These are phyloP conservation scores for Cacajao melanocephalus DNA, from an alignment of 2,797 vertebrate species.

Conservation along the genomic window DNA sequence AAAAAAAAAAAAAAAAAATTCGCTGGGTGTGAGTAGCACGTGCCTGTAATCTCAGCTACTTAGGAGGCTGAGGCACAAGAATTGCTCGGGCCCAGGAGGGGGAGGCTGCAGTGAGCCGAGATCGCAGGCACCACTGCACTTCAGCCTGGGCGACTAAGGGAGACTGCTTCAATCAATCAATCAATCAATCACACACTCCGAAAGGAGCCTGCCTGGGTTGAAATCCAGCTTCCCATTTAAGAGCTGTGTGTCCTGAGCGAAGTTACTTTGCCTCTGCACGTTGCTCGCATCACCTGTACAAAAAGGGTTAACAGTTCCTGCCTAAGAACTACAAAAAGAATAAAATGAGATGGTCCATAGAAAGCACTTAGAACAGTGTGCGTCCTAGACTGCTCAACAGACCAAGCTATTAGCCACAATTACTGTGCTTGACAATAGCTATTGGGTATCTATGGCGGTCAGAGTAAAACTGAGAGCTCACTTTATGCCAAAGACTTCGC, in stretches of 20 bases:
- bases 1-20: neutral
- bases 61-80: no score
- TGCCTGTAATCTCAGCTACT: no score
- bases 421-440: neutral
- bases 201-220: neutral
- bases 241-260: neutral
- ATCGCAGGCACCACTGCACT: no score
- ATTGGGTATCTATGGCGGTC: neutral
- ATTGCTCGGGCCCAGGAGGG: accelerated
- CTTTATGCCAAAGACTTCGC: neutral
- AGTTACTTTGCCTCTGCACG: neutral
- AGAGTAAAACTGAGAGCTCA: neutral
- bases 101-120: neutral
- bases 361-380: neutral
- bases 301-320: neutral
- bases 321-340: neutral
- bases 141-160: no score
- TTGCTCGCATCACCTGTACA: neutral
- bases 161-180: neutral
- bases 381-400: neutral
- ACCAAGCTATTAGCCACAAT: neutral
- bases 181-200: neutral
- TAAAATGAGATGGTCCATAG: neutral
- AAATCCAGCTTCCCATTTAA: neutral
- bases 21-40: neutral